Percentiles rank a stretch among this genome's conserved stretches.
Conservation (phyloP, 2,797 vertebrate genomes). For the Xenopus petersii region DNA sequence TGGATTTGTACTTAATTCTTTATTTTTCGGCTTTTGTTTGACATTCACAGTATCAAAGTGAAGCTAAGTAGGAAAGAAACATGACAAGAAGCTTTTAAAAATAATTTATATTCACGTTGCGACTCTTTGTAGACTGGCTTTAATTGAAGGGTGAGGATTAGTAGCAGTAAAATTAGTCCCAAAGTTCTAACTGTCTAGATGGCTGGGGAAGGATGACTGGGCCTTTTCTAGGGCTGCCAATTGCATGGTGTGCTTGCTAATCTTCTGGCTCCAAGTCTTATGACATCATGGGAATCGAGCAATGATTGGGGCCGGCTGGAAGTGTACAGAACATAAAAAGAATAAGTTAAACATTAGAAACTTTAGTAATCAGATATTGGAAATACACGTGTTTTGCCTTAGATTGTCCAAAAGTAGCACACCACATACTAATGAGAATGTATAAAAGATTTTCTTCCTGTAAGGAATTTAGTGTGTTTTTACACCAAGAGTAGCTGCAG, state of each 20-base stretch:
- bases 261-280: conserved; percentile 46
- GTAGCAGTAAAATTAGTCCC: conserved; percentile 49
- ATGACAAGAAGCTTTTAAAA: conserved; percentile 44
- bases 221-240: conserved; percentile 47
- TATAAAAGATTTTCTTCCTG: background rate
- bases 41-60: conserved; percentile 23
- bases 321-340: conserved; percentile 31
- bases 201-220: conserved; percentile 48
- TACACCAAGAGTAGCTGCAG: too few species aligned
- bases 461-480: too few species aligned
- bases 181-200: conserved; percentile 45
- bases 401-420: background rate
- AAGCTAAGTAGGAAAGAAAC: conserved; percentile 33
- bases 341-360: conserved; percentile 7
- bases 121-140: conserved; percentile 43
- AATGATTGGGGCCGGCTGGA: conserved; percentile 35
- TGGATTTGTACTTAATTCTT: conserved; percentile 6
- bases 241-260: conserved; percentile 48
- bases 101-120: conserved; percentile 44
- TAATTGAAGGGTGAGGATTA: conserved; percentile 48
- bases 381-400: conserved; percentile 1
- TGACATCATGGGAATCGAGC: conserved; percentile 49
- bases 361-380: conserved; percentile 2
- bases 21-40: conserved; percentile 35
- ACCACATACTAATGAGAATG: background rate